These are phyloP conservation scores for Clistopyga incitator DNA, from an alignment of 2,888 invertebrate species.

Conservation along the genomic window DNA sequence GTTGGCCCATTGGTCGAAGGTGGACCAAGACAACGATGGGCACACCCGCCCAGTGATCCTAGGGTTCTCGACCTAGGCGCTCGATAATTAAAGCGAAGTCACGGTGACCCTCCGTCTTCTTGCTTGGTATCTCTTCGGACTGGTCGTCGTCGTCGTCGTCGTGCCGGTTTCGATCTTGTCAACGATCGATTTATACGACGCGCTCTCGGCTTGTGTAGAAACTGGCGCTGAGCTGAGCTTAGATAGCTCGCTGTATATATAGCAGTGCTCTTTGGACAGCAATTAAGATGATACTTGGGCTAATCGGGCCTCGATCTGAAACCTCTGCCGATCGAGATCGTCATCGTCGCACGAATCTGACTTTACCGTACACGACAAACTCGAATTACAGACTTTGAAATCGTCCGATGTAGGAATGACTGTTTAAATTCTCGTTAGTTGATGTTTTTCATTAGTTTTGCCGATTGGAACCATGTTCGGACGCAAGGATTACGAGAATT, in stretches of 20 bases:
- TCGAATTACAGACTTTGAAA: slow-evolving; percentile 24
- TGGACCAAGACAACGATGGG: slow-evolving; percentile 23
- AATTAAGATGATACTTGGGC: slow-evolving; percentile 76
- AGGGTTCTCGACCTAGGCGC: slow-evolving; percentile 48
- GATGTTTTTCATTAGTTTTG: neutral
- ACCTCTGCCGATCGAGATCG: slow-evolving; percentile 32
- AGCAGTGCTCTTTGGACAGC: slow-evolving; percentile 69
- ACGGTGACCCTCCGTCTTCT: slow-evolving; percentile 75
- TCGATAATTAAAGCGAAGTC: slow-evolving; percentile 78
- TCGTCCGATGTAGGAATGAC: slow-evolving; percentile 8
- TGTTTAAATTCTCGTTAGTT: slow-evolving; percentile 14
- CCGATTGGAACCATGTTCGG: neutral
- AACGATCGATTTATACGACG: slow-evolving; percentile 72
- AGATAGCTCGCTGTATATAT: slow-evolving; percentile 4
- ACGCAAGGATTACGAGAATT: slow-evolving; percentile 7
- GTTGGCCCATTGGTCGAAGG: neutral
- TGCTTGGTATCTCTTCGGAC: slow-evolving; percentile 13
- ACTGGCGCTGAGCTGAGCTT: neutral
- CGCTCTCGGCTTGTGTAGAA: slow-evolving; percentile 6
- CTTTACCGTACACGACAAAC: slow-evolving; percentile 17
- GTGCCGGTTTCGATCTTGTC: slow-evolving; percentile 75
- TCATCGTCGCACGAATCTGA: slow-evolving; percentile 40
- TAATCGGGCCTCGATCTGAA: slow-evolving; percentile 69
- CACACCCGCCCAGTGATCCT: slow-evolving; percentile 23
- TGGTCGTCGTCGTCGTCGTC: slow-evolving; percentile 27